These are phyloP conservation scores for Ptilodon capucinus DNA, from an alignment of 2,888 invertebrate genomes.

Conservation along the genomic window DNA sequence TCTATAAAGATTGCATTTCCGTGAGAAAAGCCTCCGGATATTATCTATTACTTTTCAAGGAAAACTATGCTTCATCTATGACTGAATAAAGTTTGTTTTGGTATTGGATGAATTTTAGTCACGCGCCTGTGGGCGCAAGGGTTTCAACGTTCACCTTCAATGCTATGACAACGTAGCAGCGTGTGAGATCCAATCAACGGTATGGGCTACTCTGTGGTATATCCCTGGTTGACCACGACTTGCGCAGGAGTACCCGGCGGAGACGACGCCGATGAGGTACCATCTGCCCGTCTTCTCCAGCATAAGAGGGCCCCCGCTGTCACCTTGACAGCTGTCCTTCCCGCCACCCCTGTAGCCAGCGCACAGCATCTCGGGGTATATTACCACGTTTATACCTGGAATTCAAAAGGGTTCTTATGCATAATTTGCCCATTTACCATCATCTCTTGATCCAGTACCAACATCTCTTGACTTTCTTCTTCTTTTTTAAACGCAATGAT, in stretches of 20 bases:
- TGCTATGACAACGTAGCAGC: conserved; percentile 76
- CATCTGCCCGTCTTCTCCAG: conserved; percentile 92
- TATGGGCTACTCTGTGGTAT: conserved; percentile 95
- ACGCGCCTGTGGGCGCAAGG: no score
- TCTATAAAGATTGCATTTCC: no score
- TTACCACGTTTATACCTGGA: conserved; percentile 92
- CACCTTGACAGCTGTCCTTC: conserved; percentile 90
- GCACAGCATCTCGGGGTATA: conserved; percentile 97
- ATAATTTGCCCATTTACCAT: no score
- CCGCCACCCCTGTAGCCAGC: conserved; percentile 95
- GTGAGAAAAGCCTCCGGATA: no score
- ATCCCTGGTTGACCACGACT: conserved; percentile 97
- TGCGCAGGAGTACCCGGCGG: conserved; percentile 96
- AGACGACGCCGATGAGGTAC: conserved; percentile 95
- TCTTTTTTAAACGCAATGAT: no score
- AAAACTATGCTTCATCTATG: no score
- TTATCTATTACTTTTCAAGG: no score
- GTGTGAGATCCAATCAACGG: conserved; percentile 95
- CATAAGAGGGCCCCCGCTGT: conserved; percentile 95
- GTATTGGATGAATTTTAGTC: no score
- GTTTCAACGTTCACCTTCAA: conserved; percentile 6
- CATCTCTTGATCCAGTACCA: no score
- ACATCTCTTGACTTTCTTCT: no score
- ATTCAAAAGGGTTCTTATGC: conserved; percentile 9
- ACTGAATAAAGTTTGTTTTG: no score